Percentiles rank a stretch among this genome's conserved stretches.
Evolutionary conservation across 2,888 invertebrate genomes (phyloP).

Genomic region (Odontocolon sp.): DNA sequence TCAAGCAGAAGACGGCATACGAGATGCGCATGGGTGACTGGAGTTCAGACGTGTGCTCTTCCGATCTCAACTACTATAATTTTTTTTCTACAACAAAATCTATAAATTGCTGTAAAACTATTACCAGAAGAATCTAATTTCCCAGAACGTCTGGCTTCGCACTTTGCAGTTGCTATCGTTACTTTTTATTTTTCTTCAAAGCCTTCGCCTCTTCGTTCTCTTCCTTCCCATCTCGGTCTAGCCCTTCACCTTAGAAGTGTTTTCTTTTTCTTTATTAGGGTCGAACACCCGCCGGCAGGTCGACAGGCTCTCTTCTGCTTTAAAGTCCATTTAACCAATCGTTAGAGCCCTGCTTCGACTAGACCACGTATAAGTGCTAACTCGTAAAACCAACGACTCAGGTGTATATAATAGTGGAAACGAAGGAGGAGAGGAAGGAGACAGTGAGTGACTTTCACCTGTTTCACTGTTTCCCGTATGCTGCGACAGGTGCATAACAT

Average conservation of each 20-base stretch:
- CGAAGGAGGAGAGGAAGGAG: conserved; percentile 28
- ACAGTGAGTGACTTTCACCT: conserved; percentile 72
- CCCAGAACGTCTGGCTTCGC: too few species aligned
- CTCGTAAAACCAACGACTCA: conserved; percentile 73
- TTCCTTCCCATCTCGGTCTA: too few species aligned
- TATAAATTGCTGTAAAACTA: too few species aligned
- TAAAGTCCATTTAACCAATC: conserved; percentile 28
- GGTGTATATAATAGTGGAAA: conserved; percentile 65
- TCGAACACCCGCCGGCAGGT: conserved; percentile 2
- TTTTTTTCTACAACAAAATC: too few species aligned
- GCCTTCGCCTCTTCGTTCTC: too few species aligned
- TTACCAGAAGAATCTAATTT: too few species aligned
- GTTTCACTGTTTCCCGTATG: conserved; percentile 79
- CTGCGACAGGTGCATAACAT: conserved; percentile 73
- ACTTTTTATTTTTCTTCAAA: background rate
- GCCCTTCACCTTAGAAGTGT: background rate
- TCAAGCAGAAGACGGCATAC: too few species aligned
- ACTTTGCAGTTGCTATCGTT: background rate
- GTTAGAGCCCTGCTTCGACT: conserved; percentile 13
- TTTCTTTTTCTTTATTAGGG: background rate
- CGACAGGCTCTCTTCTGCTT: background rate
- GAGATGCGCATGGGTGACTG: too few species aligned
- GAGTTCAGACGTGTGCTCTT: too few species aligned
- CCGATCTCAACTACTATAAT: too few species aligned
- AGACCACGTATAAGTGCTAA: conserved; percentile 70